phyloP scores from a whole-genome alignment of 2,888 invertebrate genomes.

The Macrophya annulata region DNA sequence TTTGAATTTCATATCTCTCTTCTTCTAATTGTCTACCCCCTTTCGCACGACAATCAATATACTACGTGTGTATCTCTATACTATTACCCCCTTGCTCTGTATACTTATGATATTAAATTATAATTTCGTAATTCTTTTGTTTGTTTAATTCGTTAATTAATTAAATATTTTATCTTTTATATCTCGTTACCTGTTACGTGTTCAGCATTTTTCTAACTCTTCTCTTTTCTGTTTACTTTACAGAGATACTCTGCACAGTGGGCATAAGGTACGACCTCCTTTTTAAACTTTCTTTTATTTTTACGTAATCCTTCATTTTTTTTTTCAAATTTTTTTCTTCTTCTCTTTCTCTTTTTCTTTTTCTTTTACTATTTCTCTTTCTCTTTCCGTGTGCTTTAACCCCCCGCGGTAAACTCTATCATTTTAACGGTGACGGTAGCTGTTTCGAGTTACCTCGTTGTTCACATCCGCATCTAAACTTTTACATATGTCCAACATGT shows the following conservation, averaged over 20 bases:
- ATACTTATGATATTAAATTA: background rate
- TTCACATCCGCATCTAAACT: background rate
- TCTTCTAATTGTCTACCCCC: background rate
- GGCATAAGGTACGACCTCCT: constrained; percentile 77
- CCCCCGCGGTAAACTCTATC: background rate
- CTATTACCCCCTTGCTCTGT: background rate
- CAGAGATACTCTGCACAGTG: constrained; percentile 78
- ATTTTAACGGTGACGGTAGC: background rate
- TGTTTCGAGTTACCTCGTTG: background rate
- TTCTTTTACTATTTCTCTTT: background rate
- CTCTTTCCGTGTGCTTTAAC: background rate
- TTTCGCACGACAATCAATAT: constrained; percentile 25
- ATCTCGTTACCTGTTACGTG: constrained; percentile 42
- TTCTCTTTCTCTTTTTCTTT: constrained; percentile 28
- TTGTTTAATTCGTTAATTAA: constrained; percentile 4
- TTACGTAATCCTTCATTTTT: constrained; percentile 51
- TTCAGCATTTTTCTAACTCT: constrained; percentile 75
- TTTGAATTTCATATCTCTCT: background rate
- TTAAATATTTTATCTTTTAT: constrained; percentile 22
- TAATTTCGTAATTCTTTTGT: constrained; percentile 22
- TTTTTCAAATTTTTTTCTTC: too few relatives aligned
- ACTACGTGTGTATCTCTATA: constrained; percentile 20
- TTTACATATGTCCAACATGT: background rate
- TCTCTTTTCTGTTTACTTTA: constrained; percentile 77
- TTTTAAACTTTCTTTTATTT: constrained; percentile 63